These are phyloP conservation scores for Microtus agrestis DNA, from an alignment of 2,797 vertebrate genomes.

Conservation along the genomic window DNA sequence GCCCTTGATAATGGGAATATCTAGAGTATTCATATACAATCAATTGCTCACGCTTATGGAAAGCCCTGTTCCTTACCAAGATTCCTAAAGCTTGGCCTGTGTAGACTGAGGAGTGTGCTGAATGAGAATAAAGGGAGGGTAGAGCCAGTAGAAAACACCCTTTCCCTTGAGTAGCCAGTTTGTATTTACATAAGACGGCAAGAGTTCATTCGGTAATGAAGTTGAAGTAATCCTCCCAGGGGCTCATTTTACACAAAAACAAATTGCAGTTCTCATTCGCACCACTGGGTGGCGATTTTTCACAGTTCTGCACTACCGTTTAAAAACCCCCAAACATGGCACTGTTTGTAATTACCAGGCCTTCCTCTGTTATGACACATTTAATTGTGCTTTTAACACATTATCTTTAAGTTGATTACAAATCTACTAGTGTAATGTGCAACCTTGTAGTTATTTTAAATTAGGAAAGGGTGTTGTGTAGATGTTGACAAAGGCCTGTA, in stretches of 20 bases:
- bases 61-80: conserved; percentile 30
- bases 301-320: conserved; percentile 76
- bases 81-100: conserved; percentile 45
- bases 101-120: neutral
- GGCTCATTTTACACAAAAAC: conserved; percentile 88
- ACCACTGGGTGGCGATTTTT: conserved; percentile 88
- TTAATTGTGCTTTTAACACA: conserved; percentile 81
- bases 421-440: conserved; percentile 70
- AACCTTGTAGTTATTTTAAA: conserved; percentile 82
- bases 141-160: conserved; percentile 55
- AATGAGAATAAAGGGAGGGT: neutral
- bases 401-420: conserved; percentile 80
- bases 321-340: conserved; percentile 62
- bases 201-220: conserved; percentile 85
- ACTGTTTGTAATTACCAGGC: conserved; percentile 84
- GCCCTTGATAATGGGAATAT: conserved; percentile 39
- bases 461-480: conserved; percentile 84
- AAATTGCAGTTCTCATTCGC: conserved; percentile 86
- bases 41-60: conserved; percentile 45
- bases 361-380: conserved; percentile 84
- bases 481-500: conserved; percentile 85
- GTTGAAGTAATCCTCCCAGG: conserved; percentile 87
- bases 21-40: neutral
- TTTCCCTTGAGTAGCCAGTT: conserved; percentile 77
- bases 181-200: conserved; percentile 82